Conservation (phyloP, 2,113 vertebrate genomes). For the Mustela nigripes region DNA sequence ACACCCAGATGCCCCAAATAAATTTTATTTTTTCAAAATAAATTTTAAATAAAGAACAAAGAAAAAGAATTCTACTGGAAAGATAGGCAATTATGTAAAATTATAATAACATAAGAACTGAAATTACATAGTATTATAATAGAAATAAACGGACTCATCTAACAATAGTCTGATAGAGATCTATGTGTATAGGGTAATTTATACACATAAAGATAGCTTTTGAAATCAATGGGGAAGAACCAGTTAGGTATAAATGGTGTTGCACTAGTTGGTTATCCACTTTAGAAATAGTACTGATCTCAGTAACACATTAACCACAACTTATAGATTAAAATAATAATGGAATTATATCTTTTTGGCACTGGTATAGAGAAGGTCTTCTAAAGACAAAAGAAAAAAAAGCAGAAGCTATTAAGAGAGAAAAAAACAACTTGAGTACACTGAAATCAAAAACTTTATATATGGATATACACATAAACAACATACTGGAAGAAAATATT, state of each 20-base stretch:
- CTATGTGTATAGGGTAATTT: background rate
- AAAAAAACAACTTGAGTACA: background rate
- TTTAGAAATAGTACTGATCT: background rate
- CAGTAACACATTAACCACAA: background rate
- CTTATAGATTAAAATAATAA: background rate
- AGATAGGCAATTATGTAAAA: background rate
- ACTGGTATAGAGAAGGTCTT: background rate
- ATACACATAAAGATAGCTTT: background rate
- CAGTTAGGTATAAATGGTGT: background rate
- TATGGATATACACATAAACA: background rate
- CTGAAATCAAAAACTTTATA: background rate
- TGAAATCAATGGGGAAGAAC: background rate
- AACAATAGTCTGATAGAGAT: conserved; percentile 16
- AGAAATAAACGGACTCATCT: background rate
- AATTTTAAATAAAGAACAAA: conserved; percentile 41
- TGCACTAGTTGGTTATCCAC: background rate
- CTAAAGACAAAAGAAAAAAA: background rate
- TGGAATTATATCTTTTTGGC: background rate
- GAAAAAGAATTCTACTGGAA: conserved; percentile 44
- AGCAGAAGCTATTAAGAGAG: background rate
- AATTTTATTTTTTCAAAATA: background rate
- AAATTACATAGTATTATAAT: background rate
- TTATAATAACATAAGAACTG: background rate
- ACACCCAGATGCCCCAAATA: background rate
- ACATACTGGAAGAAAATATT: background rate